A percentile compares a stretch with the other conserved stretches of the same genome.
These are phyloP conservation scores for Plemyria rubiginata DNA, from an alignment of 2,888 invertebrate species.

Conservation along the genomic window DNA sequence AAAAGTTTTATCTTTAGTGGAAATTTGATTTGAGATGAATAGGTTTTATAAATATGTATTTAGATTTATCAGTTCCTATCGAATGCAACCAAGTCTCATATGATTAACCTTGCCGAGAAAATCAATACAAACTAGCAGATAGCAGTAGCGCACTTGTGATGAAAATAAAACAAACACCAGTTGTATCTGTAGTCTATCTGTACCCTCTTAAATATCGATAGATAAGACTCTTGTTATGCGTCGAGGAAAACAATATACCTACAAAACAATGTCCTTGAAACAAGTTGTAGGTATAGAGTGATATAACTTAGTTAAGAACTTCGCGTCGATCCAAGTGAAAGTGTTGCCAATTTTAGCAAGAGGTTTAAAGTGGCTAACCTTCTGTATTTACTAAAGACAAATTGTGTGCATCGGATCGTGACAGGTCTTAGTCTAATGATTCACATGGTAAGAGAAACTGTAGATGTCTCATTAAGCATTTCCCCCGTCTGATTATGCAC, in stretches of 20 bases:
- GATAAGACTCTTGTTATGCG: neutral
- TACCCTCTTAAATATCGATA: neutral
- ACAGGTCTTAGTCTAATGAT: constrained; percentile 22
- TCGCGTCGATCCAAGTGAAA: neutral
- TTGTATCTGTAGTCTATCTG: neutral
- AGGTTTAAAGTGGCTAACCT: too few relatives aligned
- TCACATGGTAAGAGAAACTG: constrained; percentile 22
- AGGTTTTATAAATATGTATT: too few relatives aligned
- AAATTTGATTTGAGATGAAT: neutral
- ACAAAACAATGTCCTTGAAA: neutral
- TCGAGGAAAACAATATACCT: neutral
- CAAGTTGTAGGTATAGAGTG: neutral
- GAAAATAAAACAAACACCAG: constrained; percentile 11
- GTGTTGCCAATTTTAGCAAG: neutral
- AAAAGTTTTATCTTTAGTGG: too few relatives aligned
- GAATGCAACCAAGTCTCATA: constrained; percentile 2
- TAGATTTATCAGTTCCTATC: constrained; percentile 18
- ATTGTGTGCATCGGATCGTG: neutral
- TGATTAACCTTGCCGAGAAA: constrained; percentile 24
- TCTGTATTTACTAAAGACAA: neutral
- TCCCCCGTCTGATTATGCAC: constrained; percentile 27
- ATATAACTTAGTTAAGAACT: neutral
- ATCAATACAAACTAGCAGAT: constrained; percentile 27
- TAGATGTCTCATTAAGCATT: constrained; percentile 29
- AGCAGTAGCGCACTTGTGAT: constrained; percentile 9